phyloP scores from a whole-genome alignment of 2,888 invertebrate genomes.

The Thecophora atra region DNA sequence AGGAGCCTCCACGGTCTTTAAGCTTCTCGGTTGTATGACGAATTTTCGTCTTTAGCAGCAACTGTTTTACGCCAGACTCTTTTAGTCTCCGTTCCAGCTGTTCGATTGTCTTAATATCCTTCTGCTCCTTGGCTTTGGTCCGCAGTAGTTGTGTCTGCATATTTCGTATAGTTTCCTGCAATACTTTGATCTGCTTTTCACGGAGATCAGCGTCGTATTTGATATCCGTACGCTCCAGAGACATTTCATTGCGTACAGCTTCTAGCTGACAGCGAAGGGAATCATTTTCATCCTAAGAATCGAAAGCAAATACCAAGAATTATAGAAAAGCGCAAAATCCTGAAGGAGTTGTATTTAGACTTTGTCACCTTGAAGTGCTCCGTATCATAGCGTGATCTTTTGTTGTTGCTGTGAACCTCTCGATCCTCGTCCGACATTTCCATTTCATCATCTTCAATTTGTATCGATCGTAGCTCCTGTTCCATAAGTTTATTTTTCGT shows the following conservation, averaged over 20 bases:
- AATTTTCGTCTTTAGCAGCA: constrained; percentile 65
- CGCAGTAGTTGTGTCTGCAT: constrained; percentile 65
- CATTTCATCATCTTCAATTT: constrained; percentile 83
- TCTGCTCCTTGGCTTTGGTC: constrained; percentile 63
- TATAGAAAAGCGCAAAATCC: not conserved
- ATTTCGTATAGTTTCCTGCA: constrained; percentile 66
- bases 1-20: constrained; percentile 52
- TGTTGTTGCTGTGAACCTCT: constrained; percentile 64
- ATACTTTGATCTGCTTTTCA: constrained; percentile 81
- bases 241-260: constrained; percentile 94
- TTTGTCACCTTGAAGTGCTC: constrained; percentile 61
- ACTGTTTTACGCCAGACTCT: constrained; percentile 64
- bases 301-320: no score
- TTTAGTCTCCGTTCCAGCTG: constrained; percentile 63
- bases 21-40: constrained; percentile 56
- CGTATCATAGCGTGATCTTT: constrained; percentile 63
- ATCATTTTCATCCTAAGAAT: constrained; percentile 83
- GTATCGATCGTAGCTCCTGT: constrained; percentile 64
- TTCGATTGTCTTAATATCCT: constrained; percentile 58
- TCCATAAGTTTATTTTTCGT: no score
- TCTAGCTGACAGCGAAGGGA: constrained; percentile 89
- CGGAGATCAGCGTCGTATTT: constrained; percentile 82
- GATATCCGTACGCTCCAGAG: constrained; percentile 83
- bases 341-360: not conserved
- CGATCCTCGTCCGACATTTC: constrained; percentile 84